Evolutionary conservation across 92 coral and sea anemone genomes (phyloP).

Genomic region (Desmophyllum pertusum): DNA sequence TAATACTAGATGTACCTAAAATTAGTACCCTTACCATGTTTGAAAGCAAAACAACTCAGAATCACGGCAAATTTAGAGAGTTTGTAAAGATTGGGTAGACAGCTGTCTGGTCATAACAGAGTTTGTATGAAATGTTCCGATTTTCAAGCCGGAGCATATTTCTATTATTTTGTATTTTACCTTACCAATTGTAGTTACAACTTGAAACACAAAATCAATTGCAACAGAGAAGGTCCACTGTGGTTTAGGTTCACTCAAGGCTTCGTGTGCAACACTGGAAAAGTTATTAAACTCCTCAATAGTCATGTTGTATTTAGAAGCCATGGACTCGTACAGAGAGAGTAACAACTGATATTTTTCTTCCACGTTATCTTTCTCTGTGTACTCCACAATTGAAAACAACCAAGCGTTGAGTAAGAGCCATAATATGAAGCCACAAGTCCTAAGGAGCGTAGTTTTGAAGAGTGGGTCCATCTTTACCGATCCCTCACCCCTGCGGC

Average conservation of each 20-base stretch:
- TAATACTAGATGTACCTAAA: no score
- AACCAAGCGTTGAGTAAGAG: not conserved
- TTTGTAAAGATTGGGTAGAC: no score
- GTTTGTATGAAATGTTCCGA: no score
- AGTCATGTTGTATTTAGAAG: constrained; percentile 53
- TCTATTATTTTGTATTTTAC: not conserved
- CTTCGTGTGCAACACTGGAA: constrained; percentile 29
- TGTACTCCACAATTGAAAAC: not conserved
- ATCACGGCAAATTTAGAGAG: no score
- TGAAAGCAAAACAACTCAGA: no score
- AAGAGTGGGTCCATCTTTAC: constrained; percentile 21
- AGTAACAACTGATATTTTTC: constrained; percentile 18
- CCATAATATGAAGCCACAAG: not conserved
- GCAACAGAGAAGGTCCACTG: constrained; percentile 24
- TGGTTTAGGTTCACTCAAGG: constrained; percentile 20
- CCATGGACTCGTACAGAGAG: constrained; percentile 41
- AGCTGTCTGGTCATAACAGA: no score
- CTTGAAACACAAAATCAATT: constrained; percentile 45
- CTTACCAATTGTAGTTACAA: constrained; percentile 58
- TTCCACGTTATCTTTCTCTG: constrained; percentile 1
- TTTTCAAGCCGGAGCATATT: no score
- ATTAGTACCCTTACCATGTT: no score
- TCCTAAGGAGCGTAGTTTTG: constrained; percentile 24
- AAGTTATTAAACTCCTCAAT: constrained; percentile 33
- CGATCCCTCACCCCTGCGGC: not conserved